Conservation (phyloP, 2,797 vertebrate genomes). For the Miichthys miiuy region DNA sequence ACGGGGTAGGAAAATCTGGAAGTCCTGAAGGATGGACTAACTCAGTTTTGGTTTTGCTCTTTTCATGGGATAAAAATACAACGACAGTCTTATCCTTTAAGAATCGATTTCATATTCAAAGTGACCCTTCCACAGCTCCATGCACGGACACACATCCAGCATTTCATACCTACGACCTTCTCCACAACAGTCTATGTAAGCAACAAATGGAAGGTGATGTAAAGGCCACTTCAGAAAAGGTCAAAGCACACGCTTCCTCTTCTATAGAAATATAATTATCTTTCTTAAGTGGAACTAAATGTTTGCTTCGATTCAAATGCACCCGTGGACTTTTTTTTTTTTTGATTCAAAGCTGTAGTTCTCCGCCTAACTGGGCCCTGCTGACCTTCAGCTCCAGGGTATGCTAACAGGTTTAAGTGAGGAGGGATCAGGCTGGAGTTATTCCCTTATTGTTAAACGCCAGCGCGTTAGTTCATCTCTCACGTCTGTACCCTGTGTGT, state of each 20-base stretch:
- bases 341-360: not conserved
- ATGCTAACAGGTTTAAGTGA: not conserved
- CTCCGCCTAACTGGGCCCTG: slow-evolving; percentile 14
- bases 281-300: slow-evolving; percentile 6
- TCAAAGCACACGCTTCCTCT: not conserved
- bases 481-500: not conserved
- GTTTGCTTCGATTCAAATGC: not conserved
- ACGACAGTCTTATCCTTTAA: not conserved
- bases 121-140: not conserved
- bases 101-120: not conserved
- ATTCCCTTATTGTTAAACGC: not conserved
- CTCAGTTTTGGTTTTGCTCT: not conserved
- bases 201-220: not conserved
- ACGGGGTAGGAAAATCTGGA: too few relatives aligned
- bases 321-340: not conserved
- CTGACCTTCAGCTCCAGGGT: slow-evolving; percentile 14
- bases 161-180: not conserved
- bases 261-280: not conserved
- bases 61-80: not conserved
- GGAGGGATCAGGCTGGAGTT: not conserved
- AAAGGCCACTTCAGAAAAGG: not conserved
- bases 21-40: too few relatives aligned
- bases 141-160: not conserved
- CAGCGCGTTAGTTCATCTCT: not conserved
- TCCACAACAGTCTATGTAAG: not conserved